Conservation (phyloP, 1,140 invertebrate genomes). For the Drosophila burlai region DNA sequence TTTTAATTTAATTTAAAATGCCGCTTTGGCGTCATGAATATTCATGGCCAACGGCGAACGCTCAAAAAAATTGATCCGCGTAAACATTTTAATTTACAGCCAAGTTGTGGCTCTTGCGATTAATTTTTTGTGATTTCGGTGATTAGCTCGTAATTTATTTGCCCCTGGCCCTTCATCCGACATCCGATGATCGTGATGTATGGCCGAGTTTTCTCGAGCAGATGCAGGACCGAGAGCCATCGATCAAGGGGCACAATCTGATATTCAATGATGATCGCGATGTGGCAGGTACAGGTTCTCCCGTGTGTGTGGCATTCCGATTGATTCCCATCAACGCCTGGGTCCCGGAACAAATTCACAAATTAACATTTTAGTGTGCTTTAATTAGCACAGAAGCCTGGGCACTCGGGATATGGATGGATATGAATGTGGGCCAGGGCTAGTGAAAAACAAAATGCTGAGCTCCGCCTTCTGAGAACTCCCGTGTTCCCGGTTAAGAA, state of each 20-base stretch:
- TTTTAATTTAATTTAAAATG: conserved; percentile 70
- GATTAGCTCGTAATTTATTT: conserved; percentile 78
- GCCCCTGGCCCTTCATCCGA: conserved; percentile 13
- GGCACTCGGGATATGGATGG: conserved; percentile 11
- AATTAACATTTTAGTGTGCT: conserved; percentile 57
- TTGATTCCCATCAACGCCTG: conserved; percentile 47
- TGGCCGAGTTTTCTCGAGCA: conserved; percentile 39
- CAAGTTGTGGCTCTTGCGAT: conserved; percentile 63
- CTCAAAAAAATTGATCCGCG: conserved; percentile 55
- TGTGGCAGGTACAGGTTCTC: conserved; percentile 51
- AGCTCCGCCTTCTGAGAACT: conserved; percentile 46
- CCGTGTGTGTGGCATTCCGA: conserved; percentile 43
- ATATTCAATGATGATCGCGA: conserved; percentile 26
- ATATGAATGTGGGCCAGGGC: conserved; percentile 1
- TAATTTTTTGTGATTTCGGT: conserved; percentile 53
- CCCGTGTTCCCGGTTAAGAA: neutral
- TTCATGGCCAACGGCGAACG: conserved; percentile 58
- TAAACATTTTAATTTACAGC: conserved; percentile 80
- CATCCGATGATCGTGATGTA: conserved; percentile 31
- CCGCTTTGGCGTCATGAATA: conserved; percentile 57
- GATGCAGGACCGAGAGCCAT: conserved; percentile 38
- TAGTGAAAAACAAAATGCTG: neutral
- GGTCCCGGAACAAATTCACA: conserved; percentile 61
- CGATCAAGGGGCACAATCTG: conserved; percentile 55
- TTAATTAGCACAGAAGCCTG: conserved; percentile 63